These are phyloP conservation scores for Geopemphigus sp. DNA, from an alignment of 1,140 invertebrate genomes.

Conservation along the genomic window DNA sequence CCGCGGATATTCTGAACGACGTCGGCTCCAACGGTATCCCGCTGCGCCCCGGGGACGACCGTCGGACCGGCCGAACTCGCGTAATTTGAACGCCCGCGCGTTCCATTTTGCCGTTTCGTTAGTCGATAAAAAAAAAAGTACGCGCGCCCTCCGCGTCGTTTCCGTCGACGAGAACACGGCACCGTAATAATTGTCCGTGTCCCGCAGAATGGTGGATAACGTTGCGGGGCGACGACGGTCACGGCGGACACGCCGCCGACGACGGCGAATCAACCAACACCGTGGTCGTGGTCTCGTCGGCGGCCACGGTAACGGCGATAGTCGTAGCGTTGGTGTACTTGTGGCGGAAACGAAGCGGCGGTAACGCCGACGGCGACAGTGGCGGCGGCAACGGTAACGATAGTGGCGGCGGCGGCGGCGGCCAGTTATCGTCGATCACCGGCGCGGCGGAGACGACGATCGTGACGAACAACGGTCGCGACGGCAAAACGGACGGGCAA, in stretches of 20 bases:
- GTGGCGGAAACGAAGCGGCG: background rate
- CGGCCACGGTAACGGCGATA: background rate
- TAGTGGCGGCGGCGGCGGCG: background rate
- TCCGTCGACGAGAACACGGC: no score
- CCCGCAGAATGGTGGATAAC: constrained; percentile 31
- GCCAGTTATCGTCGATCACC: background rate
- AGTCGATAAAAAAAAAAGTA: no score
- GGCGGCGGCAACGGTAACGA: background rate
- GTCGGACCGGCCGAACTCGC: no score
- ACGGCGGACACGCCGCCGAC: no score
- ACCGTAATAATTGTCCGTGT: background rate
- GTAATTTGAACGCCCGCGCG: no score
- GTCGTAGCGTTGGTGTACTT: background rate
- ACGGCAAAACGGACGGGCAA: background rate
- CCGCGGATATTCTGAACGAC: no score
- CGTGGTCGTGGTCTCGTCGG: background rate
- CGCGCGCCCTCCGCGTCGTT: no score
- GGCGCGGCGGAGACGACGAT: background rate
- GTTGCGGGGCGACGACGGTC: background rate
- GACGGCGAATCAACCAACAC: background rate
- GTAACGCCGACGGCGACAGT: background rate
- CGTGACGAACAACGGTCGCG: background rate
- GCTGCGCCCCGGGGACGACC: no score
- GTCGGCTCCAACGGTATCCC: no score
- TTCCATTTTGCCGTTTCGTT: no score